Evolutionary conservation across 2,888 invertebrate species (phyloP), one percentile per base, ranked within the genome.

Genomic region (Trissoscelio sp.): DNA sequence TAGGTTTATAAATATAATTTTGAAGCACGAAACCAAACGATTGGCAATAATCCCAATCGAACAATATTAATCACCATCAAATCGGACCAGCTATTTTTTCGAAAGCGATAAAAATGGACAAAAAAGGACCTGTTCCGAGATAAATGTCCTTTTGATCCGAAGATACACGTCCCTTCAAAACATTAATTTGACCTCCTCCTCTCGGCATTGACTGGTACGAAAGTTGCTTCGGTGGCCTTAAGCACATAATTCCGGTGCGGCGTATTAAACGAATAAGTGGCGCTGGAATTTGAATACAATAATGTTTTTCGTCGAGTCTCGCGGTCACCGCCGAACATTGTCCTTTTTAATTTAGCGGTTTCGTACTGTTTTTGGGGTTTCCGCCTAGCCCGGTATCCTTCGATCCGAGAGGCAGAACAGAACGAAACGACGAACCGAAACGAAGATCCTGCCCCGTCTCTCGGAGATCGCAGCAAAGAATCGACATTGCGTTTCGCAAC

Each of bases 401-500:
- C 67, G 70, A 18, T 20, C 53, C 31, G 42, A 14, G 58, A 64
- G 37, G 37, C 44, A 73, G 72, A 72, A 81, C 78, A 81, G 82
- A 66, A 70, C 64, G 78, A 66, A 60, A 39, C 7, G 2, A 79
- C 75, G 84, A 80, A 70, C 77, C 73, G 57, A 77, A 64, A 62
- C 62, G 69, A 22, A 67, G 78, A 83, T 78, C 78, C 80, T 81
- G 83, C 83, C 74, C 48, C 80, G 83, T 78, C 79, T 44, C 74
- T 66, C 64, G 79, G 53, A 74, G n/a, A 72, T 64, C 57, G 79
- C 75, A 79, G 66, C 66, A 58, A 62, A 86, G 86, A 86, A 86
- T 83, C 84, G 84, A 85, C 80, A 82, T 60, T 82, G 84, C 83
- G 83, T 85, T 85, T 86, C 85, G 78, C 85, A 84, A 84, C 86